Base-by-base conservation (phyloP, 2,888 invertebrate species). In the Athalia circularis region DNA sequence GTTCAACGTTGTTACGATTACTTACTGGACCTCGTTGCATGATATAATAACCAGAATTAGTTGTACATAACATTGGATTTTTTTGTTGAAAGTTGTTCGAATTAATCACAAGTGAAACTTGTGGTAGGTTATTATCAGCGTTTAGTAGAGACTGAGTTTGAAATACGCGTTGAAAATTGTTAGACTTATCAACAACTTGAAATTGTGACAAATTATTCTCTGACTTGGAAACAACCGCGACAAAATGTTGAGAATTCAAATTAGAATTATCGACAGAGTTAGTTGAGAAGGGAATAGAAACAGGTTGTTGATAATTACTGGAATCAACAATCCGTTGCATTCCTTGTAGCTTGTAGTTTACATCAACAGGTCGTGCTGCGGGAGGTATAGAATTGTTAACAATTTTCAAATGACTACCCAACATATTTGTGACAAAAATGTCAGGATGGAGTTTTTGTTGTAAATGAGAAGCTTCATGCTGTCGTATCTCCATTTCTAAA, bases 381-480 rank as follows among this genome's bases (percentile, higher is more conserved):
- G 29, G 29, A 29, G 29, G 29, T 29, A 0, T 29, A 29, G 29
- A 29, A 29, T 29, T 29, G 29, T 29, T 29, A 29, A 0, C 29
- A 29, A 29, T 29, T 29, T 29, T 29, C 29, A 2, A 29, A 29
- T 29, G 29, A 29, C 29, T 29, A 29, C 29, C 29, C 29, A 29
- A 29, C 29, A 29, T 29, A 29, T 29, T 29, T 2, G 29, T 29
- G 29, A 29, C 29, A 29, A 0, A 29, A 29, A 0, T 29, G 29
- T 2, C 29, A 29, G 29, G 2, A 29, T 29, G 29, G 29, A 1
- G 29, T 29, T 29, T 29, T 29, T 72, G 45, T 13, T 48, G 47
- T 15, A 72, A 72, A 9, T 75, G 75, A 75, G 9, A 11, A 43
- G 43, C 29, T 64, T 62, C 61, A 45, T 75, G 75, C 8, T 29